Conservation (phyloP, 2,113 vertebrate genomes). For the Malurus elegans region DNA sequence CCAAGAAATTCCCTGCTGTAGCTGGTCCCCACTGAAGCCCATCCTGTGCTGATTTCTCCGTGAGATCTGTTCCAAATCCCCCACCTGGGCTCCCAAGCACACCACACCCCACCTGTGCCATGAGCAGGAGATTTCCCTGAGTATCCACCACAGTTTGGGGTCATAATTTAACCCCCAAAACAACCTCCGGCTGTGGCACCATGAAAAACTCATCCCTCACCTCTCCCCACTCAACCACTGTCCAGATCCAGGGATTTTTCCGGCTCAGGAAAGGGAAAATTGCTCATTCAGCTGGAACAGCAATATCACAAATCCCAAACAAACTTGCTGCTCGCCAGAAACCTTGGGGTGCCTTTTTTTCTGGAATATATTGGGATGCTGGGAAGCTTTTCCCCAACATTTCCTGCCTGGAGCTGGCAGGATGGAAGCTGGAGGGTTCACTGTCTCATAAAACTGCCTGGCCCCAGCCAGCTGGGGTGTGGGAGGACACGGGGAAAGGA, state of each 20-base stretch:
- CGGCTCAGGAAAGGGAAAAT: background rate
- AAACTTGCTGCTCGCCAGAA: background rate
- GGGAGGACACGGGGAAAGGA: slow-evolving; percentile 33
- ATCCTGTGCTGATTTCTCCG: background rate
- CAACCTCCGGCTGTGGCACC: background rate
- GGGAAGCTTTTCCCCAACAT: background rate
- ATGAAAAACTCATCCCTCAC: background rate
- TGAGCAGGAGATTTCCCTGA: background rate
- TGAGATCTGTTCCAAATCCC: background rate
- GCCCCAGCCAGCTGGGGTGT: slow-evolving; percentile 44
- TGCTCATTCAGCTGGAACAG: background rate
- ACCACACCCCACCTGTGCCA: background rate
- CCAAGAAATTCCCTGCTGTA: background rate
- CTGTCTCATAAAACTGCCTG: slow-evolving; percentile 58
- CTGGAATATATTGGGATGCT: background rate
- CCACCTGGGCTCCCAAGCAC: background rate
- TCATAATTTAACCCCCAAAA: accelerated
- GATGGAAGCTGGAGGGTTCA: background rate
- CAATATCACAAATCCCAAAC: background rate
- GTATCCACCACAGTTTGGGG: background rate
- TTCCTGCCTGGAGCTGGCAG: background rate
- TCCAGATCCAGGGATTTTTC: background rate
- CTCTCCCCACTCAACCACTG: background rate
- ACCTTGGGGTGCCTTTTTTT: background rate
- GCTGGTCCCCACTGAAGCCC: background rate